Percentiles rank a stretch among this genome's conserved stretches.
Conservation (phyloP, 2,797 vertebrate genomes). For the Falco concolor region DNA sequence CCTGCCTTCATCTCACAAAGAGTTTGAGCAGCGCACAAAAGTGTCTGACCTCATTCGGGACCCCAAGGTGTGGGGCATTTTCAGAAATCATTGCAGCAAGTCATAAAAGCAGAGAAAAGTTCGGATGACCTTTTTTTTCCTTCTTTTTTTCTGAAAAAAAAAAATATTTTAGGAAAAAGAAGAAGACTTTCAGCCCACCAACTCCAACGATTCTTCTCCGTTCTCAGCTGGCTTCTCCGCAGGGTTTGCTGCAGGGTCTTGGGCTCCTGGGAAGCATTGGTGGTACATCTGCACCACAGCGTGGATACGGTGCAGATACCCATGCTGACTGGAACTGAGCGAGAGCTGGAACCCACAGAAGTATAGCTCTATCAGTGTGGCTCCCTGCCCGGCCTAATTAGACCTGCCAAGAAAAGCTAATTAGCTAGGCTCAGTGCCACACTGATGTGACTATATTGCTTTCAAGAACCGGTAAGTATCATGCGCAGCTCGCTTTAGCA, state of each 20-base stretch:
- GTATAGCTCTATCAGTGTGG: slow-evolving; percentile 35
- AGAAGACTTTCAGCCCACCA: neutral
- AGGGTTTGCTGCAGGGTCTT: neutral
- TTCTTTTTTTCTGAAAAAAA: neutral
- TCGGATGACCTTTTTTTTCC: neutral
- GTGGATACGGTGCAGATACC: neutral
- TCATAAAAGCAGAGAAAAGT: neutral
- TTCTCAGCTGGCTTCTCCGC: neutral
- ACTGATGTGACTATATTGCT: slow-evolving; percentile 26
- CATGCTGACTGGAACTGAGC: fast-evolving
- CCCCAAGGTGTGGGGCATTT: neutral
- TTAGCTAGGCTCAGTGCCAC: slow-evolving; percentile 47
- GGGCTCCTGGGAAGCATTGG: neutral
- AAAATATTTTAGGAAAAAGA: neutral
- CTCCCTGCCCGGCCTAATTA: slow-evolving; percentile 49
- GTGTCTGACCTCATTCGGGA: neutral
- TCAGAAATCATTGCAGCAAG: neutral
- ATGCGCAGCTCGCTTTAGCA: neutral
- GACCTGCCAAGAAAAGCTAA: slow-evolving; percentile 55
- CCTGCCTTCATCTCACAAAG: neutral
- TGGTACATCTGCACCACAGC: neutral
- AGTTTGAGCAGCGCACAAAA: neutral
- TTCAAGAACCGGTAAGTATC: slow-evolving; percentile 17
- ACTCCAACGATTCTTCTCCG: slow-evolving; percentile 20
- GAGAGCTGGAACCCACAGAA: neutral